Evolutionary conservation across 1,140 invertebrate species (phyloP).

Genomic region (Triops cancriformis): DNA sequence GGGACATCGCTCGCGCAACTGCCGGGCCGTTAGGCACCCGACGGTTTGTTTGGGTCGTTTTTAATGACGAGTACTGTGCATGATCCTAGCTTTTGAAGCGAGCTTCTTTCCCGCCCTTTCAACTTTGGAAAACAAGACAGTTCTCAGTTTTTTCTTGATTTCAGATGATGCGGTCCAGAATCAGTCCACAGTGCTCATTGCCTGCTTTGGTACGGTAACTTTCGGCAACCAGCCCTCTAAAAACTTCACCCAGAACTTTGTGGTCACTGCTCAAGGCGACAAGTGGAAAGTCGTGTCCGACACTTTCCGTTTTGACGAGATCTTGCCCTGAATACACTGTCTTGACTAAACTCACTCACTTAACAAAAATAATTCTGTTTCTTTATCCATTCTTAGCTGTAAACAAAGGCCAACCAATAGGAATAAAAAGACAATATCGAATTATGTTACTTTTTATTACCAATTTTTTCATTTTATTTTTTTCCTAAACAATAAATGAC

Average conservation of each 20-base stretch:
- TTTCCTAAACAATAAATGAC: conserved; percentile 2
- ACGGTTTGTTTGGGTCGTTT: conserved; percentile 25
- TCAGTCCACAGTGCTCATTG: conserved; percentile 62
- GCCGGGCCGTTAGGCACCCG: no score
- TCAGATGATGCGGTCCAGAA: conserved; percentile 49
- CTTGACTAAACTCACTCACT: conserved; percentile 16
- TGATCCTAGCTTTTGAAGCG: no score
- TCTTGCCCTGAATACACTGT: background rate
- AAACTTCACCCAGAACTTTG: conserved; percentile 69
- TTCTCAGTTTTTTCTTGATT: conserved; percentile 22
- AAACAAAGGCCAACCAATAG: no score
- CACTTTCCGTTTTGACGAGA: conserved; percentile 64
- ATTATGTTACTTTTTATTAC: background rate
- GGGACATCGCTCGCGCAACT: no score
- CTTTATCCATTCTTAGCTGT: no score
- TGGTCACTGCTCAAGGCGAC: conserved; percentile 68
- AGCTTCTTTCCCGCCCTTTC: no score
- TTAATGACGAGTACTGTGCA: no score
- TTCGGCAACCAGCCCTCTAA: conserved; percentile 48
- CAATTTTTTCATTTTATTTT: background rate
- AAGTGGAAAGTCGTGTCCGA: conserved; percentile 85
- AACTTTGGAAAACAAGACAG: no score
- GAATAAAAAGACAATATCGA: background rate
- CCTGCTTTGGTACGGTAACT: conserved; percentile 61
- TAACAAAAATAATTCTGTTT: no score